These are phyloP conservation scores for Zaprionus taronus DNA, from an alignment of 1,140 invertebrate genomes.

Conservation along the genomic window DNA sequence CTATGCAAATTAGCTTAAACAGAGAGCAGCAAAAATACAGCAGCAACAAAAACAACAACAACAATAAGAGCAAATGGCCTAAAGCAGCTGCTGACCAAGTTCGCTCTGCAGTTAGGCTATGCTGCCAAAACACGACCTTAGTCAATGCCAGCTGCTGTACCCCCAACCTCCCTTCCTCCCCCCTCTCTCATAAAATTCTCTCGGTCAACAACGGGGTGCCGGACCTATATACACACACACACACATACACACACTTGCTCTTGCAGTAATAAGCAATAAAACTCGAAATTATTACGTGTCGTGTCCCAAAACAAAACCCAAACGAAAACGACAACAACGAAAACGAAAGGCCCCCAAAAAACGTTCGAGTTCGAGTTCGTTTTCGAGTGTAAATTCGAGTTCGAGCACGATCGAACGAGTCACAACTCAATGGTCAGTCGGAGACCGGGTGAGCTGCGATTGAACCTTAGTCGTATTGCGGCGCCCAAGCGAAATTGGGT, in stretches of 20 bases:
- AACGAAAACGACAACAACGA: conserved; percentile 27
- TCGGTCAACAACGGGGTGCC: conserved; percentile 22
- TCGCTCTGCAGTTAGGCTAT: conserved; percentile 1
- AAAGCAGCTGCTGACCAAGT: neutral
- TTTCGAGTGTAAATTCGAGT: conserved; percentile 36
- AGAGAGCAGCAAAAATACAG: conserved; percentile 23
- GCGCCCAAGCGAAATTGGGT: conserved; percentile 68
- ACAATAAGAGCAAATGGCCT: neutral
- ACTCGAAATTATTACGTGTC: conserved; percentile 72
- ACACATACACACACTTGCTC: conserved; percentile 16
- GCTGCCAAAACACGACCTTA: conserved; percentile 39
- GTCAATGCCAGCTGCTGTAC: conserved; percentile 45
- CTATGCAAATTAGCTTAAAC: conserved; percentile 52
- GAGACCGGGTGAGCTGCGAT: conserved; percentile 55
- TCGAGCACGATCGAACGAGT: conserved; percentile 9
- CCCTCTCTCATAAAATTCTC: conserved; percentile 10
- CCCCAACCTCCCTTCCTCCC: neutral
- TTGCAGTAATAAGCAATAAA: conserved; percentile 72
- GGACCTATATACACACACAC: conserved; percentile 8
- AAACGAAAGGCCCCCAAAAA: conserved; percentile 67
- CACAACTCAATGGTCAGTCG: conserved; percentile 19
- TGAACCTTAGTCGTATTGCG: conserved; percentile 71
- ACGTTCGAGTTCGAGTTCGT: conserved; percentile 9
- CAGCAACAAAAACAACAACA: neutral
- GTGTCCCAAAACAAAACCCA: conserved; percentile 18